These are phyloP conservation scores for Platysternon megacephalum DNA, from an alignment of 2,113 vertebrate species.

Conservation along the genomic window DNA sequence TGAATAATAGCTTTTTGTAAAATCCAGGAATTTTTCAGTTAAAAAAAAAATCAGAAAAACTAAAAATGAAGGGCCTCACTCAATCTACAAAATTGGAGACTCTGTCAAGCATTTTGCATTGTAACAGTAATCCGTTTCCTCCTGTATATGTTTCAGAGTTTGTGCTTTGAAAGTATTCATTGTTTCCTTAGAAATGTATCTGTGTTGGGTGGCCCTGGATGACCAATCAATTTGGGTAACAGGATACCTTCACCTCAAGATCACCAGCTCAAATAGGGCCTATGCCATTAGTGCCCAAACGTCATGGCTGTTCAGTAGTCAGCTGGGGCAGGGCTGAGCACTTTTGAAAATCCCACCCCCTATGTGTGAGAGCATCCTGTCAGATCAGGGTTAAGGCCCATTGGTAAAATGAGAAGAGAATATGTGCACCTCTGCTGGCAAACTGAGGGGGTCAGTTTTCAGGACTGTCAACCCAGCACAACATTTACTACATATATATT, in stretches of 20 bases:
- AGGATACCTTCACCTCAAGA: neutral
- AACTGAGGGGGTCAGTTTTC: neutral
- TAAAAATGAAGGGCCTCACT: no score
- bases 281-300: neutral
- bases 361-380: neutral
- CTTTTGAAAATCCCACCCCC: neutral
- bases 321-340: rapidly evolving
- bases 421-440: neutral
- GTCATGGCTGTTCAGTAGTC: rapidly evolving
- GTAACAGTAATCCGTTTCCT: neutral
- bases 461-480: neutral
- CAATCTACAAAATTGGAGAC: neutral
- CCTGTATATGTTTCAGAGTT: neutral
- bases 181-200: neutral
- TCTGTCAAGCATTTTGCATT: neutral
- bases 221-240: neutral
- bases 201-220: neutral
- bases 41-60: neutral
- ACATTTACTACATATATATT: neutral
- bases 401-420: neutral
- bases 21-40: neutral
- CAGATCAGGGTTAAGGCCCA: neutral
- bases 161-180: neutral
- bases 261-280: neutral
- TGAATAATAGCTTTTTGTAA: neutral